Percentiles rank a stretch among this genome's conserved stretches.
These are phyloP conservation scores for Vulpes ferrilata DNA, from an alignment of 2,113 vertebrate genomes.

Conservation along the genomic window DNA sequence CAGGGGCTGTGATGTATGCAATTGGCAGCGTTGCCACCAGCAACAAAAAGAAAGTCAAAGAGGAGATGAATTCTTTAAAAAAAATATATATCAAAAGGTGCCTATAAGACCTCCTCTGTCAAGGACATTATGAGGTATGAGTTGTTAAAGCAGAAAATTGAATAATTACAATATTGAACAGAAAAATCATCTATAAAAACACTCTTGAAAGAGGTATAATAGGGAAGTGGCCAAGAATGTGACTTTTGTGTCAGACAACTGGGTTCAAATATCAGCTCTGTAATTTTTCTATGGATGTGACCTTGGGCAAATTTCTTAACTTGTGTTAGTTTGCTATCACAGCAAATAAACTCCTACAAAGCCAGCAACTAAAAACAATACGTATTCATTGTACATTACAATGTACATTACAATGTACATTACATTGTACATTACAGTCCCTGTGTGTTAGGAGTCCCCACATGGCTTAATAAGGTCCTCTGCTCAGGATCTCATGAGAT, in stretches of 20 bases:
- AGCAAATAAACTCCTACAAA: background rate
- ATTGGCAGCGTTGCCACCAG: background rate
- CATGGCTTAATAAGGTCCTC: background rate
- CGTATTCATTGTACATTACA: too few relatives aligned
- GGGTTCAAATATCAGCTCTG: background rate
- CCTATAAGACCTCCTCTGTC: background rate
- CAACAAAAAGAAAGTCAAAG: constrained; percentile 38
- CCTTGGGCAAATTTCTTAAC: background rate
- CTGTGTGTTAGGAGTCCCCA: background rate
- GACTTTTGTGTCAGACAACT: background rate
- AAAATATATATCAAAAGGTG: background rate
- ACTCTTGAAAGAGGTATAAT: background rate
- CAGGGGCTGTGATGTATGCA: background rate
- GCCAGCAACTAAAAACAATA: too few relatives aligned
- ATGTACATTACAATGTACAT: too few relatives aligned
- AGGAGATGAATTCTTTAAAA: background rate
- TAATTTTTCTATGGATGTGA: background rate
- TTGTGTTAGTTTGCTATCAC: background rate
- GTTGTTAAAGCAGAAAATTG: constrained; percentile 40
- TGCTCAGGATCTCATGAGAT: background rate
- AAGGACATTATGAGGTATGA: background rate
- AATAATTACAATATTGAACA: constrained; percentile 52
- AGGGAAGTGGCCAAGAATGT: background rate
- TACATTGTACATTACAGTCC: background rate
- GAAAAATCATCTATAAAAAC: constrained; percentile 18